Evolutionary conservation across 2,797 vertebrate genomes (phyloP).

Genomic region (Tinamus major): DNA sequence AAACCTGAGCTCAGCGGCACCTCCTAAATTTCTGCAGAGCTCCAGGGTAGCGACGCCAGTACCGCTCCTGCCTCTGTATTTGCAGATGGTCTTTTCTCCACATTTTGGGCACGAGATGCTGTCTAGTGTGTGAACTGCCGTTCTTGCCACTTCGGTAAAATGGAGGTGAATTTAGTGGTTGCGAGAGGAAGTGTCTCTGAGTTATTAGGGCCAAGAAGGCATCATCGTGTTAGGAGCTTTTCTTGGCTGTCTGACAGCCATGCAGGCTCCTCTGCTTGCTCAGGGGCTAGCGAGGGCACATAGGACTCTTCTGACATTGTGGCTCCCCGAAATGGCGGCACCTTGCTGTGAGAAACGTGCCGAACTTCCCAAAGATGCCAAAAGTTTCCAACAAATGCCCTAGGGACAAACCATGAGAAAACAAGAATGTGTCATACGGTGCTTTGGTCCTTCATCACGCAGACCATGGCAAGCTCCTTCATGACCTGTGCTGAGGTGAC

Average conservation of each 20-base stretch:
- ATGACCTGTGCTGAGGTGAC: not conserved
- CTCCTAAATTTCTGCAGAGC: not conserved
- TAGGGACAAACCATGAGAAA: not conserved
- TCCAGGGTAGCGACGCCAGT: too few relatives aligned
- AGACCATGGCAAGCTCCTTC: not conserved
- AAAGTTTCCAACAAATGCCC: not conserved
- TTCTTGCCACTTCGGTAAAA: not conserved
- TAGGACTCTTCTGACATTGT: not conserved
- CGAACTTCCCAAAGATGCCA: not conserved
- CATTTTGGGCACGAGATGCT: not conserved
- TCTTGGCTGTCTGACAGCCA: not conserved
- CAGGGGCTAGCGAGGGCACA: conserved; percentile 3
- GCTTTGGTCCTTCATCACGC: not conserved
- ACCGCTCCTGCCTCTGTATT: not conserved
- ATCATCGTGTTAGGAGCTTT: not conserved
- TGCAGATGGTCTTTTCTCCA: not conserved
- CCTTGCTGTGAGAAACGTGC: not conserved
- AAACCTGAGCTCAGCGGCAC: not conserved
- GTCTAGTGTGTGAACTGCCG: not conserved
- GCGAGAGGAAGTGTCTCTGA: not conserved
- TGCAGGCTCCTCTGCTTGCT: not conserved
- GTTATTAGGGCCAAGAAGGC: not conserved
- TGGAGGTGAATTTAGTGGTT: not conserved
- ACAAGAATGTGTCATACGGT: not conserved
- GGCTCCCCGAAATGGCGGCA: conserved; percentile 17